Conservation (phyloP, 2,797 vertebrate genomes). For the Discoglossus pictus region DNA sequence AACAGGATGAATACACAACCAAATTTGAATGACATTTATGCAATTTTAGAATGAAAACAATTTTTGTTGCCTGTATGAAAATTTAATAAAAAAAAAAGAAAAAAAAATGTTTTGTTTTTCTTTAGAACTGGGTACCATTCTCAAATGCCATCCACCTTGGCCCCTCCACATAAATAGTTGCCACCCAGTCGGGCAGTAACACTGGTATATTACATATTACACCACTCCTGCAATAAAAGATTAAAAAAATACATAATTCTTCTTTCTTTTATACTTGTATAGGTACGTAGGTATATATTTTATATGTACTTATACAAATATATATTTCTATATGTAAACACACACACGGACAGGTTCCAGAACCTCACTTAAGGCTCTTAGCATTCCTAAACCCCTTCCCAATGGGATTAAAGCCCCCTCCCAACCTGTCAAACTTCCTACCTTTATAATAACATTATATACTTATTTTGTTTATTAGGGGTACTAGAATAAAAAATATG, state of each 20-base stretch:
- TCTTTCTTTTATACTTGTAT: conserved; percentile 26
- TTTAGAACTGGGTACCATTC: conserved; percentile 28
- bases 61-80: too few species aligned
- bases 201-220: conserved; percentile 39
- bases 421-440: conserved; percentile 20
- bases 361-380: conserved; percentile 24
- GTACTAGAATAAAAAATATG: conserved; percentile 48
- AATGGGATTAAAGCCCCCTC: conserved; percentile 22
- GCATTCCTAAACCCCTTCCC: conserved; percentile 13
- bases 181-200: conserved; percentile 44
- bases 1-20: too few species aligned
- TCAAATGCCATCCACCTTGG: conserved; percentile 20
- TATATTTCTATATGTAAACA: conserved; percentile 44
- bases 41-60: too few species aligned
- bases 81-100: too few species aligned
- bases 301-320: conserved; percentile 40
- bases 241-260: conserved; percentile 50
- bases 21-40: too few species aligned
- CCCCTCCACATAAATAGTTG: conserved; percentile 56
- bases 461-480: conserved; percentile 18
- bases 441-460: conserved; percentile 21
- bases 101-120: too few species aligned
- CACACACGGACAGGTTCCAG: conserved; percentile 43
- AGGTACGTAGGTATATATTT: conserved; percentile 22
- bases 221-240: conserved; percentile 38